phyloP scores from a whole-genome alignment of 2,113 vertebrate genomes.

The Nannospalax galili region DNA sequence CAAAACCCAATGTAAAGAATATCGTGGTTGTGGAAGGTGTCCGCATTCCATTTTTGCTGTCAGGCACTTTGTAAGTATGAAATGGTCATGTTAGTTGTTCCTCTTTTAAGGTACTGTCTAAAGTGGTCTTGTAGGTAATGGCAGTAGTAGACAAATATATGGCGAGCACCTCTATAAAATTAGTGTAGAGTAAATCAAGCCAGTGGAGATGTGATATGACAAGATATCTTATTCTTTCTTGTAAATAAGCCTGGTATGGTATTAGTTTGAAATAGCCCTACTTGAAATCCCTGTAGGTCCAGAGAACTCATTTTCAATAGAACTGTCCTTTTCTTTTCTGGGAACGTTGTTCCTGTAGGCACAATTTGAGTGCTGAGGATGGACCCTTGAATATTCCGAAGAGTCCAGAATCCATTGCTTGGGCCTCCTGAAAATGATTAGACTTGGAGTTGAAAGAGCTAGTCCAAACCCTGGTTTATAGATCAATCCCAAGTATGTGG shows the following conservation, averaged over 20 bases:
- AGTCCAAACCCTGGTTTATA: not conserved
- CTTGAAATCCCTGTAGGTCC: not conserved
- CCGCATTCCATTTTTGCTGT: conserved; percentile 93
- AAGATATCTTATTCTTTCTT: conserved; percentile 22
- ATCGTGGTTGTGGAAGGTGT: conserved; percentile 96
- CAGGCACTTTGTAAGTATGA: conserved; percentile 94
- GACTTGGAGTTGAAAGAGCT: not conserved
- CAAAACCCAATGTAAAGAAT: conserved; percentile 92
- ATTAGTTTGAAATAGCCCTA: not conserved
- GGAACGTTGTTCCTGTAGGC: not conserved
- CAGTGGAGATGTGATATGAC: not conserved
- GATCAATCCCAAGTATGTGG: not conserved
- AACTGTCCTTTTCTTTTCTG: not conserved
- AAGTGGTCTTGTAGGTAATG: conserved; percentile 46
- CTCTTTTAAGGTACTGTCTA: not conserved
- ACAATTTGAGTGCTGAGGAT: not conserved
- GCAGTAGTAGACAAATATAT: not conserved
- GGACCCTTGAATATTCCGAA: not conserved
- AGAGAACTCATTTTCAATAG: not conserved
- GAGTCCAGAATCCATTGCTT: not conserved
- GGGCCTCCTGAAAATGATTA: not conserved
- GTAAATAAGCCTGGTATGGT: not conserved
- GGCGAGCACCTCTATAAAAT: not conserved
- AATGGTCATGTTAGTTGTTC: not conserved
- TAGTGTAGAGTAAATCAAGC: not conserved